These are phyloP conservation scores for Bujurquina vittata DNA, from an alignment of 2,113 vertebrate genomes.

Conservation along the genomic window DNA sequence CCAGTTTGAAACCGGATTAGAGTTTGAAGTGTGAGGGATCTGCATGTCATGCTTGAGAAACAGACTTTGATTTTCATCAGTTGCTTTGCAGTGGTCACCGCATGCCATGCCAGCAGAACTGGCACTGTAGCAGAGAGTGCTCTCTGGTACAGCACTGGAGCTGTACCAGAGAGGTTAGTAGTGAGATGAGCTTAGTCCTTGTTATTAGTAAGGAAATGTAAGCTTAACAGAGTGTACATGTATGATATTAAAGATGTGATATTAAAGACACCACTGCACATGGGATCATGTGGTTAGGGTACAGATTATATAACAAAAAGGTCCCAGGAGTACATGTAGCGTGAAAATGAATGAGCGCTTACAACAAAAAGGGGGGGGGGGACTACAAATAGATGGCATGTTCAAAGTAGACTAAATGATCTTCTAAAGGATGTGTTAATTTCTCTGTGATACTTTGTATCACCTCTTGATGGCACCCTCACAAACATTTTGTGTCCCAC, in stretches of 20 bases:
- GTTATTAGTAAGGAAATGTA: slow-evolving; percentile 5
- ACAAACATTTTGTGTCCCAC: slow-evolving; percentile 4
- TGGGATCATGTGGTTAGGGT: background rate
- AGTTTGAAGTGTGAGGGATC: slow-evolving; percentile 16
- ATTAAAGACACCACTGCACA: slow-evolving; percentile 14
- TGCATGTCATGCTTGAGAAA: slow-evolving; percentile 36
- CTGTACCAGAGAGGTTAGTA: background rate
- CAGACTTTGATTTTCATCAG: background rate
- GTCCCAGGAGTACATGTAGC: background rate
- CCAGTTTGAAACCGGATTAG: background rate
- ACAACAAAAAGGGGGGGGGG: background rate
- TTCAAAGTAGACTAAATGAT: background rate
- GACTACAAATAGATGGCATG: background rate
- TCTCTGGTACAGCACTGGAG: too few species aligned
- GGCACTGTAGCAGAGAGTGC: background rate
- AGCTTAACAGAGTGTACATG: background rate
- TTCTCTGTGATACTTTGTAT: slow-evolving; percentile 27
- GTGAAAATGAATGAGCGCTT: too few species aligned
- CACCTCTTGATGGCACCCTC: slow-evolving; percentile 62
- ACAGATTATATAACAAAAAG: background rate
- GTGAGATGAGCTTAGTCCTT: background rate
- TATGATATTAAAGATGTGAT: too few species aligned
- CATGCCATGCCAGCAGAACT: slow-evolving; percentile 42
- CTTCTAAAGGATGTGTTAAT: background rate
- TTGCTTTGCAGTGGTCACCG: slow-evolving; percentile 26